These are phyloP conservation scores for Carapus acus DNA, from an alignment of 2,797 vertebrate genomes.

Conservation along the genomic window DNA sequence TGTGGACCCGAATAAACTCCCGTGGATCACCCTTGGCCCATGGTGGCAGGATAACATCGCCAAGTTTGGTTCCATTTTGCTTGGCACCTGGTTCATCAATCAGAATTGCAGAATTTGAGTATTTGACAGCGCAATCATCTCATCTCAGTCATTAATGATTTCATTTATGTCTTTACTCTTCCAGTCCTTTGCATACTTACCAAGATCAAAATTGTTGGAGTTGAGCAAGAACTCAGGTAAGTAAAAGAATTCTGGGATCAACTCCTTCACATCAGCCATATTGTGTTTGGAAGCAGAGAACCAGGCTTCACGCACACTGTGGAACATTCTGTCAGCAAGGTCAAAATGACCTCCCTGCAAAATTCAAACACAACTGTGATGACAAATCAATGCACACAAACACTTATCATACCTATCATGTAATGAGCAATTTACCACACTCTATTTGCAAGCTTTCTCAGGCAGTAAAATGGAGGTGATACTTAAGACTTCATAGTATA, in stretches of 20 bases:
- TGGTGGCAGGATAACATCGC: constrained; percentile 89
- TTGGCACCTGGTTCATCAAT: constrained; percentile 78
- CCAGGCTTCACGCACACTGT: constrained; percentile 96
- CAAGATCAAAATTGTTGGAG: constrained; percentile 96
- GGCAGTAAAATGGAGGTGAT: background rate
- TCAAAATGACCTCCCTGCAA: constrained; percentile 94
- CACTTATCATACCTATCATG: background rate
- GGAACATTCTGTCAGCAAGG: constrained; percentile 97
- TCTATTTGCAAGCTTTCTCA: too few relatives aligned
- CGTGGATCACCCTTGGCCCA: constrained; percentile 98
- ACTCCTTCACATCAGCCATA: constrained; percentile 98
- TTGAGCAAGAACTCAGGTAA: constrained; percentile 95
- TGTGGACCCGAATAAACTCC: constrained; percentile 96
- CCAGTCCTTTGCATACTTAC: constrained; percentile 56
- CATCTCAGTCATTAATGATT: background rate
- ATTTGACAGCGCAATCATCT: background rate
- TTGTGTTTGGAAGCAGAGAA: constrained; percentile 96
- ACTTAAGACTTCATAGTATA: too few relatives aligned
- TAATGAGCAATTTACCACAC: background rate
- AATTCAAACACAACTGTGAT: background rate
- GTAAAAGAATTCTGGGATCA: constrained; percentile 99
- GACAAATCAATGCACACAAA: background rate
- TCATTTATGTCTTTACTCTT: fast-evolving
- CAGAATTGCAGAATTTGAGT: background rate
- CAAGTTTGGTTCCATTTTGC: constrained; percentile 93